Base-by-base conservation (phyloP, 2,797 vertebrate genomes). In the Poeciliopsis infans region DNA sequence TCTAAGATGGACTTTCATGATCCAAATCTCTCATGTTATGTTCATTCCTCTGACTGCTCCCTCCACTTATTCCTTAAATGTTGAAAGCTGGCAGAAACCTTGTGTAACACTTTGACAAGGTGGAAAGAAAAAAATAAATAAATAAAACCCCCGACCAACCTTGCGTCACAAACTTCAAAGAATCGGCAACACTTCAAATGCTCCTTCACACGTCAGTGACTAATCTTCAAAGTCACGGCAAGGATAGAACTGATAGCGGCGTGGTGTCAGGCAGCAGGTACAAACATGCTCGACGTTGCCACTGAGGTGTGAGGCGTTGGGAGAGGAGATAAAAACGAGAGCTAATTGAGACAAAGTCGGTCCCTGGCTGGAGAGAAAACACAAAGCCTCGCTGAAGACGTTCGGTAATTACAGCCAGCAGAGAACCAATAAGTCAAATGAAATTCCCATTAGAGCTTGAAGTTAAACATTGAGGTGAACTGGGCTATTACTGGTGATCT, bases 271-370 rank as follows among this genome's bases (percentile, higher is more conserved):
- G 41, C 78, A 64, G 85, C 88, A 85, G 90, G 92, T 91, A 85
- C 90, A 92, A 93, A 93, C 91, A 91, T 87, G 79, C 87, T 79
- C 78, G 87, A 88, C 87, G 69, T 79, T 53, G 75, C 59, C 79
- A 75, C 82, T 78, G 88, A 93, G 88, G 82, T 91, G 90, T 85
- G 88, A 90, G 90, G 77, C 46, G 86, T 43, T 75, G 87, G 68
- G 70, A 92, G 82, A 80, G 75, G 78, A 88, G 90, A 93, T 92
- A 90, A 91, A 88, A 85, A 79, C 64, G 51, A 84, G 72, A 83
- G 90, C 90, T 95, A 95, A 95, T 94, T 95, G 94, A 94, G 94
- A 94, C 88, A 89, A 90, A 94, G 91, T 85, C 91, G 85, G 85
- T 91, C 88, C 88, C 79, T 88, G 49, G 78, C 82, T 82, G 70